A percentile compares a stretch with the other conserved stretches of the same genome.
These are phyloP conservation scores for Bradynema listronoti DNA, from an alignment of 1,140 invertebrate genomes.

Conservation along the genomic window DNA sequence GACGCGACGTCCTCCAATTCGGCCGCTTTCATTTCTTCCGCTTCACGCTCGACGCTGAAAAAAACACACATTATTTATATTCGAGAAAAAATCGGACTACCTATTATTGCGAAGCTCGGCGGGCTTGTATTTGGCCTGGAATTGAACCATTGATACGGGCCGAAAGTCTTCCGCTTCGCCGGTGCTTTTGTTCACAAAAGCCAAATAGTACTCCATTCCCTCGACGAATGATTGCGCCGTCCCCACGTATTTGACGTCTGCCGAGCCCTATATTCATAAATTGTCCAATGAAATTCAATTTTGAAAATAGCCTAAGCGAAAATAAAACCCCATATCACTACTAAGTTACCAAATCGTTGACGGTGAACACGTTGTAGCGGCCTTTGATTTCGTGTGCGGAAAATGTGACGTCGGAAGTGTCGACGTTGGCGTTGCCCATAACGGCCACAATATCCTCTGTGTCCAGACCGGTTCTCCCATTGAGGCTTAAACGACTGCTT, in stretches of 20 bases:
- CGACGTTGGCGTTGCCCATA: constrained; percentile 4
- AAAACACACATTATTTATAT: neutral
- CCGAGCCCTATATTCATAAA: neutral
- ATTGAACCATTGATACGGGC: constrained; percentile 11
- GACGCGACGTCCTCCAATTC: neutral
- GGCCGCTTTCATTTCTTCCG: neutral
- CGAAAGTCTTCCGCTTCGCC: constrained; percentile 9
- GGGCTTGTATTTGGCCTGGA: constrained; percentile 11
- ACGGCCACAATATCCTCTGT: constrained; percentile 13
- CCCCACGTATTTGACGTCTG: constrained; percentile 12
- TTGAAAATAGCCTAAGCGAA: neutral
- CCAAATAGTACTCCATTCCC: constrained; percentile 8
- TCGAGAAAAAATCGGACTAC: neutral
- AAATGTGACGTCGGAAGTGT: constrained; percentile 1
- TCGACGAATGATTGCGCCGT: neutral
- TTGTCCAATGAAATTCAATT: neutral
- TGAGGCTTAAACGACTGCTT: constrained; percentile 2
- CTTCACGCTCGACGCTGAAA: constrained; percentile 9
- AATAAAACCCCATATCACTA: too few relatives aligned
- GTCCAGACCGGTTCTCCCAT: neutral
- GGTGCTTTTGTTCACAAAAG: constrained; percentile 10
- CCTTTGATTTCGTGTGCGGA: constrained; percentile 7
- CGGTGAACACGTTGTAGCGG: constrained; percentile 13
- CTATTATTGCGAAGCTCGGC: neutral
- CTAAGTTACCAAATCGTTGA: constrained; percentile 8